phyloP scores from a whole-genome alignment of 2,888 invertebrate species.

The Agonum fuliginosum region DNA sequence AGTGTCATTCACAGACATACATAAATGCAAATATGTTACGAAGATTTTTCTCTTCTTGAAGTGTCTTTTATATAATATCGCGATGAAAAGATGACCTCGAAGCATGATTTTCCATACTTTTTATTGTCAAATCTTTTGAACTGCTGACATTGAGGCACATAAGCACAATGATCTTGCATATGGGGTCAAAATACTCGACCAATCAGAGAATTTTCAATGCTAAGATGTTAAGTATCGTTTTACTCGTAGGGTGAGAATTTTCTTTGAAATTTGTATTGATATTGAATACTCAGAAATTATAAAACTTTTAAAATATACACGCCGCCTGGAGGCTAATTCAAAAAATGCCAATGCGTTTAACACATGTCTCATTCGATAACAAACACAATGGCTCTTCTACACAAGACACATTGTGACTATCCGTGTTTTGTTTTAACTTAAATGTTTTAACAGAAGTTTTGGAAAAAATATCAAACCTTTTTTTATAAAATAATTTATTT shows the following conservation, averaged over 20 bases:
- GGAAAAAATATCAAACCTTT: too few relatives aligned
- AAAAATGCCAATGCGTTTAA: too few relatives aligned
- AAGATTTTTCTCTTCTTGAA: constrained; percentile 18
- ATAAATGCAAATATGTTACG: constrained; percentile 29
- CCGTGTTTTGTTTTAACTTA: too few relatives aligned
- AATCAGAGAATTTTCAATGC: background rate
- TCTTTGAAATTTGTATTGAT: constrained; percentile 1
- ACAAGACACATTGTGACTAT: too few relatives aligned
- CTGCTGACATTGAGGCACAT: background rate
- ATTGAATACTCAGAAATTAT: background rate
- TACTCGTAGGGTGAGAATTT: background rate
- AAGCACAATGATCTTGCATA: background rate
- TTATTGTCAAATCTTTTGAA: background rate
- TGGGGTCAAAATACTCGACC: background rate
- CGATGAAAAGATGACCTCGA: constrained; percentile 37
- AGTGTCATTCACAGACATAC: constrained; percentile 46
- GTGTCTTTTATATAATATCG: constrained; percentile 27
- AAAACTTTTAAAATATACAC: background rate
- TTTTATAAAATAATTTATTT: too few relatives aligned
- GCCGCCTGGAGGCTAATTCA: background rate
- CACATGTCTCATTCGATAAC: too few relatives aligned
- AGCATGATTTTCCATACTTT: constrained; percentile 8
- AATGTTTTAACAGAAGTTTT: too few relatives aligned
- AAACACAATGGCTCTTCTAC: too few relatives aligned
- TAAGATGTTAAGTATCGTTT: background rate